phyloP scores from a whole-genome alignment of 2,113 vertebrate genomes.

The Malurus cyaneus region DNA sequence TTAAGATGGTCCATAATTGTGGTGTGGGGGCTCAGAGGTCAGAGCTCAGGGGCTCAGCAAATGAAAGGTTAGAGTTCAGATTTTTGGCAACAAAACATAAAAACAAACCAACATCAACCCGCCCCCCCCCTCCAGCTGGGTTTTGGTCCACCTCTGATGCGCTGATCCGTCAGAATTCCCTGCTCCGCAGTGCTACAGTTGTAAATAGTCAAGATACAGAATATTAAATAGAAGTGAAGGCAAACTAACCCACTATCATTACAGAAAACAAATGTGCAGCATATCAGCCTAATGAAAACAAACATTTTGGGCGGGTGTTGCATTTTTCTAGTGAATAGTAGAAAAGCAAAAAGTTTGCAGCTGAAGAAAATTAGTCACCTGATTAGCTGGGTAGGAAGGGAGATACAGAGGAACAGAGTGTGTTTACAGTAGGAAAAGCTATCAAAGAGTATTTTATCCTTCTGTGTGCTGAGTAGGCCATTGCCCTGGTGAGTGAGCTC shows the following conservation, averaged over 20 bases:
- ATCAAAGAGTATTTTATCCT: neutral
- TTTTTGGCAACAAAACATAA: neutral
- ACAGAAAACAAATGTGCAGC: neutral
- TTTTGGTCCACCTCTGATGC: neutral
- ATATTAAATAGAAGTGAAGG: neutral
- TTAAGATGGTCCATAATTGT: neutral
- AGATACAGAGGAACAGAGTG: neutral
- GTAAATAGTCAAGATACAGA: neutral
- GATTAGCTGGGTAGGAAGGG: neutral
- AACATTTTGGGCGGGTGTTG: neutral
- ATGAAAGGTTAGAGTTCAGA: neutral
- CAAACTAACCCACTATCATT: neutral
- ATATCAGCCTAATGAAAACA: neutral
- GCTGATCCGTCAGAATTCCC: neutral
- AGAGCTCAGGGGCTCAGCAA: neutral
- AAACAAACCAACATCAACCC: neutral
- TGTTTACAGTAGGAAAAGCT: neutral
- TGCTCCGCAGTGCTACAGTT: neutral
- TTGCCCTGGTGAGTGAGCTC: accelerated
- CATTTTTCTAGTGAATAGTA: neutral
- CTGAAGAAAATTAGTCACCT: neutral
- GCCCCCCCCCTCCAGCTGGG: accelerated
- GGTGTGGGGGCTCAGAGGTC: neutral
- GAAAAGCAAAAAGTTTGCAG: neutral
- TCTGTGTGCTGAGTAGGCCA: neutral